These are phyloP conservation scores for Andrena hattorfiana DNA, from an alignment of 2,888 invertebrate species.

Conservation along the genomic window DNA sequence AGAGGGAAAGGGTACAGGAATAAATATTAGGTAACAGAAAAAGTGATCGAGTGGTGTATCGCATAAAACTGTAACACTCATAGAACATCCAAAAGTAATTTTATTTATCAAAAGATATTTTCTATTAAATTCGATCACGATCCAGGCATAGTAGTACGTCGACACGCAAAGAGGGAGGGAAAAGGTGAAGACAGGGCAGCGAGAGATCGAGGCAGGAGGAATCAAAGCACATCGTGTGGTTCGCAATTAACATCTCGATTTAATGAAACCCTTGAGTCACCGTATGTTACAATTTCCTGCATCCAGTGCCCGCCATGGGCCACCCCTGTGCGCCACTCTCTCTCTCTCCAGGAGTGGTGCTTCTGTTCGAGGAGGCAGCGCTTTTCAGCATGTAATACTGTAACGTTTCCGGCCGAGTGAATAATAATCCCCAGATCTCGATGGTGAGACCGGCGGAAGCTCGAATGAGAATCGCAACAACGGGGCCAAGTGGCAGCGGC, in stretches of 20 bases:
- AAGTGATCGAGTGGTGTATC: no score
- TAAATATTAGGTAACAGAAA: no score
- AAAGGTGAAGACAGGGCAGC: background rate
- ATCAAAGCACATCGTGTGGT: constrained; percentile 51
- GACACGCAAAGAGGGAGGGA: background rate
- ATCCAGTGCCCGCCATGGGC: constrained; percentile 51
- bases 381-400: constrained; percentile 80
- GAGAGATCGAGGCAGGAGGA: constrained; percentile 19
- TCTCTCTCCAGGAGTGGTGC: constrained; percentile 40
- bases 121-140: no score
- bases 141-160: background rate
- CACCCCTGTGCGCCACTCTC: constrained; percentile 42
- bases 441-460: constrained; percentile 49
- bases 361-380: constrained; percentile 71
- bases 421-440: constrained; percentile 77
- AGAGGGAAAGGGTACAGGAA: no score
- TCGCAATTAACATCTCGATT: constrained; percentile 82
- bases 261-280: constrained; percentile 80
- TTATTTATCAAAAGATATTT: no score
- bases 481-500: constrained; percentile 34
- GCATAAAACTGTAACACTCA: no score
- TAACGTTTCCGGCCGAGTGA: constrained; percentile 83
- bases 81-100: no score
- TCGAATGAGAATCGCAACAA: constrained; percentile 39
- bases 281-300: constrained; percentile 81